Base-by-base conservation (phyloP, 2,797 vertebrate species). In the Pteronotus mesoamericanus region DNA sequence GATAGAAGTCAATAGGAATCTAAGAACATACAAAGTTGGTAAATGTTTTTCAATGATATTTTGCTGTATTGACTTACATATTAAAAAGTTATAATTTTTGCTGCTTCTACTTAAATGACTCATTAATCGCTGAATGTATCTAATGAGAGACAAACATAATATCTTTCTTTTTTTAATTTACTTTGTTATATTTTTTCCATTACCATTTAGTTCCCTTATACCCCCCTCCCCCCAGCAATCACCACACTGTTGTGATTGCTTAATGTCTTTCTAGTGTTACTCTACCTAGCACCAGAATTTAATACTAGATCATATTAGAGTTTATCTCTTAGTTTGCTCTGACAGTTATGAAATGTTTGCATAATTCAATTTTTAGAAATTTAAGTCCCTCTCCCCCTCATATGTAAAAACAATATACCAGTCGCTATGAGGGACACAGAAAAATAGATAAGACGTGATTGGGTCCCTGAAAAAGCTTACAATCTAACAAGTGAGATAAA, bases 11-110 rank as follows among this genome's bases (percentile, higher is more conserved):
- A 75, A 0, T 29, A 32, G 4, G 22, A 44, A 79, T 82, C 26
- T 85, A 44, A 59, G 22, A 94, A 69, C n/a, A 59, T 21, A 51
- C 3, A 59, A 91, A 12, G 2, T 15, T 84, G 5, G 75, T 89
- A 95, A 74, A 55, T 89, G 34, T 68, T 89, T 95, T 96, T 87
- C 57, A 94, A 21, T 83, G 34, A 84, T 11, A 92, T 88, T 88
- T 94, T 68, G 7, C 61, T 66, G 19, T 83, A 85, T 74, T 79
- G 46, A 53, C 8, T 91, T 80, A 39, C 57, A 5, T 80, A 39
- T 69, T 80, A 89, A 77, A 89, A 89, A 87, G 37, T 71, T 80
- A 46, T n/a, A 74, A 85, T 22, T 61, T 96, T 82, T 37, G 9
- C 78, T 89, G 5, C 44, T 94, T 89, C 92, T 46, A 88, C 24